phyloP scores from a whole-genome alignment of 2,888 invertebrate species.

The Rhamphomyia laevipes region DNA sequence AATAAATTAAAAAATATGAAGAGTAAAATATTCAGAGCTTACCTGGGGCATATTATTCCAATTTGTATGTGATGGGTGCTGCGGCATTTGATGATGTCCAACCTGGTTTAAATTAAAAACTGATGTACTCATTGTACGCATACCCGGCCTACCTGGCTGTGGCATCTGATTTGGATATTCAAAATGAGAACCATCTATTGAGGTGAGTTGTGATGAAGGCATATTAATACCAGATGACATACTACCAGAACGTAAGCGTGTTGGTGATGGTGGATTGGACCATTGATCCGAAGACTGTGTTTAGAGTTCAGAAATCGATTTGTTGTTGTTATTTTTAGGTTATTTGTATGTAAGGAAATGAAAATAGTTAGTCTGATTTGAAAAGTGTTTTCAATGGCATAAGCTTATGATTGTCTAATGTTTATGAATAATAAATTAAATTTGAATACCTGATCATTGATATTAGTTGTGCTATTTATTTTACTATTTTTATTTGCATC shows the following conservation, averaged over 20 bases:
- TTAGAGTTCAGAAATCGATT: too few species aligned
- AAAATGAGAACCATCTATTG: slow-evolving; percentile 24
- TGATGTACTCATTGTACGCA: slow-evolving; percentile 39
- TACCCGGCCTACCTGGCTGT: slow-evolving; percentile 16
- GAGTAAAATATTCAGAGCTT: too few species aligned
- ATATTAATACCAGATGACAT: slow-evolving; percentile 37
- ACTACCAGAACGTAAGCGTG: slow-evolving; percentile 37
- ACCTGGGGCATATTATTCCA: slow-evolving; percentile 46
- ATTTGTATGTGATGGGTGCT: slow-evolving; percentile 21
- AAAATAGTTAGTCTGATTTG: background rate
- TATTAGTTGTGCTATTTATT: slow-evolving; percentile 18
- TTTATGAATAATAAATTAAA: background rate
- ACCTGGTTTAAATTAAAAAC: slow-evolving; percentile 43
- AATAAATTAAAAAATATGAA: background rate
- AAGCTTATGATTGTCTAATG: too few species aligned
- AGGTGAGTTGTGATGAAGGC: slow-evolving; percentile 8
- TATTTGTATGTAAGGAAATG: background rate
- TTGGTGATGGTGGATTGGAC: slow-evolving; percentile 36
- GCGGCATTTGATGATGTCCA: slow-evolving; percentile 25
- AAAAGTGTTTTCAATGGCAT: background rate
- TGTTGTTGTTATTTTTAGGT: background rate
- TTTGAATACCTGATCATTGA: slow-evolving; percentile 24
- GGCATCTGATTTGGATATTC: slow-evolving; percentile 25
- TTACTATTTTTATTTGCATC: slow-evolving; percentile 36
- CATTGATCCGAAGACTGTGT: slow-evolving; percentile 22